These are phyloP conservation scores for Lypha dubia DNA, from an alignment of 2,888 invertebrate genomes.

Conservation along the genomic window DNA sequence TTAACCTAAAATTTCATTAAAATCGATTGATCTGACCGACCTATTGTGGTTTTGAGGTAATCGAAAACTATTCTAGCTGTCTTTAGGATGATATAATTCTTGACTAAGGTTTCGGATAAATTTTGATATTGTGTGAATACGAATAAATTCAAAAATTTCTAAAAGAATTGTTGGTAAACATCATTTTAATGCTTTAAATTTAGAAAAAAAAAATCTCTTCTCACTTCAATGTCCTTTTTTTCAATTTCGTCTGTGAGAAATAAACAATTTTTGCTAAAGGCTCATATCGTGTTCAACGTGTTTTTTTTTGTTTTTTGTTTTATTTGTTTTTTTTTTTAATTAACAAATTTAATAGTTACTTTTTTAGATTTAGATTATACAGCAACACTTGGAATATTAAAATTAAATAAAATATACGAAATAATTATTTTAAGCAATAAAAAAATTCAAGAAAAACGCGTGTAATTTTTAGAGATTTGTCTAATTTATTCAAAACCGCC, in stretches of 20 bases:
- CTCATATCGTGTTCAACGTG: conserved; percentile 66
- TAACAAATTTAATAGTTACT: conserved; percentile 13
- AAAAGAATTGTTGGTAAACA: neutral
- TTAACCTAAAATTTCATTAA: no score
- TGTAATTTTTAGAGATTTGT: neutral
- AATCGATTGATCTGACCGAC: no score
- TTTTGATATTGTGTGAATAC: no score
- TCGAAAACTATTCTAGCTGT: no score
- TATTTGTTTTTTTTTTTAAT: conserved; percentile 22
- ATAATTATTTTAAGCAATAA: conserved; percentile 3
- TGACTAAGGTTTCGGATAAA: no score
- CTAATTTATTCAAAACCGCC: neutral
- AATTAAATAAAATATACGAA: conserved; percentile 32
- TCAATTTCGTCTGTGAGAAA: conserved; percentile 3
- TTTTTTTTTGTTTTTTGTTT: conserved; percentile 19
- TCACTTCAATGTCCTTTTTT: neutral
- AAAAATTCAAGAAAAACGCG: neutral
- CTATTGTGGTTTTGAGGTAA: no score
- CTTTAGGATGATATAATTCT: no score
- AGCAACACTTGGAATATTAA: conserved; percentile 14
- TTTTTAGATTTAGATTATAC: neutral
- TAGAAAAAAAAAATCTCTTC: neutral
- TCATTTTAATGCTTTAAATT: neutral
- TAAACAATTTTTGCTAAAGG: conserved; percentile 60
- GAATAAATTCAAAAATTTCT: no score